Conservation (phyloP, 2,797 vertebrate genomes). For the Eleutherodactylus coqui region DNA sequence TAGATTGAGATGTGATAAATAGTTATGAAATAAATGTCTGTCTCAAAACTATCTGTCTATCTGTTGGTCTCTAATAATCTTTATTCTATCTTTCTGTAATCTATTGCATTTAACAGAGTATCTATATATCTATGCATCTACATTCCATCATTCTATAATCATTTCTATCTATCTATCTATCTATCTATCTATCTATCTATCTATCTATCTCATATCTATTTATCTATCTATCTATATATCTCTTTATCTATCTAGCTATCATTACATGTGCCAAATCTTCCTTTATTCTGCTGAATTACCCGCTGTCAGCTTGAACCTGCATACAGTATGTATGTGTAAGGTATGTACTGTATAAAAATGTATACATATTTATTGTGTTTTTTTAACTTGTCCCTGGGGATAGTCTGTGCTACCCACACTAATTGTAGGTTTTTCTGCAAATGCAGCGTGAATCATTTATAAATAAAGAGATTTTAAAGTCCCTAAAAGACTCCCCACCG, state of each 20-base stretch:
- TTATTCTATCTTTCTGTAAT: background rate
- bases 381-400: constrained; percentile 80
- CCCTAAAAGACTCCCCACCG: constrained; percentile 84
- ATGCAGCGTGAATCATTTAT: constrained; percentile 88
- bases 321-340: constrained; percentile 5
- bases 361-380: constrained; percentile 70
- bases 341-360: constrained; percentile 72
- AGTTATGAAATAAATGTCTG: background rate
- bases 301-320: background rate
- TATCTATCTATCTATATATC: background rate
- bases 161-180: background rate
- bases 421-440: constrained; percentile 89
- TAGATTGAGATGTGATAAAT: too few relatives aligned
- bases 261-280: background rate
- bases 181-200: constrained; percentile 13
- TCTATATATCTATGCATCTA: background rate
- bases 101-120: too few relatives aligned
- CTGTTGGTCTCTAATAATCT: background rate
- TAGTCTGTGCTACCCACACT: constrained; percentile 83
- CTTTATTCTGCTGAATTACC: background rate
- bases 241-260: background rate
- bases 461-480: constrained; percentile 88
- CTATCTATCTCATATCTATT: background rate
- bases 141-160: constrained; percentile 2
- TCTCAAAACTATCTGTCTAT: background rate